These are phyloP conservation scores for Seira ritae DNA, from an alignment of 2,888 invertebrate genomes.

Conservation along the genomic window DNA sequence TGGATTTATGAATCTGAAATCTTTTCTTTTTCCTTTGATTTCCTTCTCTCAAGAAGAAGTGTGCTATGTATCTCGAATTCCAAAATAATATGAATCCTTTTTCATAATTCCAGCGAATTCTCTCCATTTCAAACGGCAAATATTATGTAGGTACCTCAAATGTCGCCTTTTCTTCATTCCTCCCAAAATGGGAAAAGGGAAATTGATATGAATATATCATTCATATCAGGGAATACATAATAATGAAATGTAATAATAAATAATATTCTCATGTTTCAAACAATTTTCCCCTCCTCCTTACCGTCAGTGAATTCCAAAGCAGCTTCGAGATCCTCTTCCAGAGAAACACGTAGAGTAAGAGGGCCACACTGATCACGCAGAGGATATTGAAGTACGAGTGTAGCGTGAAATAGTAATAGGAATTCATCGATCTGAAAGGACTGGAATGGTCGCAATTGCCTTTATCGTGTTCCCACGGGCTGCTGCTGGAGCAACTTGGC, in stretches of 20 bases:
- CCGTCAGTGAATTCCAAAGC: constrained; percentile 44
- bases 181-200: background rate
- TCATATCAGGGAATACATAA: background rate
- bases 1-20: background rate
- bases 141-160: background rate
- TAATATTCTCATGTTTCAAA: background rate
- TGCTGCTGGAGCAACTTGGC: background rate
- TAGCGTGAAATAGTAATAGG: background rate
- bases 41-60: no score
- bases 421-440: background rate
- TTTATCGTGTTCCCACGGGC: background rate
- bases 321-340: constrained; percentile 32
- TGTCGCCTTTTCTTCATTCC: background rate
- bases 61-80: background rate
- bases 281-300: constrained; percentile 22
- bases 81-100: background rate
- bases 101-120: background rate
- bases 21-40: no score
- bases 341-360: constrained; percentile 9
- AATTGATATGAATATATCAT: background rate
- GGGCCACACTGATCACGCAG: constrained; percentile 21
- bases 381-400: constrained; percentile 33
- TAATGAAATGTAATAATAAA: background rate
- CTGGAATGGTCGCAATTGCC: background rate
- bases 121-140: background rate